Conservation (phyloP, 2,113 vertebrate species). For the Esox niger region DNA sequence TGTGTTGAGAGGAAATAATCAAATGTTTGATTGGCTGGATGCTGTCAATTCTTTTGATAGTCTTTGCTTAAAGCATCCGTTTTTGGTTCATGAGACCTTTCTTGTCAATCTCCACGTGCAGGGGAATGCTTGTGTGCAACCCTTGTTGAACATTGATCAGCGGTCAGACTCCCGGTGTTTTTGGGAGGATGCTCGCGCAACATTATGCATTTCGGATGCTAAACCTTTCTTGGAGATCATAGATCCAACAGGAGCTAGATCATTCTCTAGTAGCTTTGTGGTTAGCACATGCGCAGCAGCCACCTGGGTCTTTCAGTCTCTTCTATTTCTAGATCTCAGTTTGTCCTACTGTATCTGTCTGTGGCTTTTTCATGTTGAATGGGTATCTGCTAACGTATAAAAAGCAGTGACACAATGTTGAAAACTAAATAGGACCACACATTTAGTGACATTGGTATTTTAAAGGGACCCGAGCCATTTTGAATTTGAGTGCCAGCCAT, state of each 20-base stretch:
- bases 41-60: conserved; percentile 16
- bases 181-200: conserved; percentile 23
- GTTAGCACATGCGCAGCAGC: conserved; percentile 23
- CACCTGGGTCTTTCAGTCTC: conserved; percentile 34
- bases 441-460: conserved; percentile 48
- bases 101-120: conserved; percentile 22
- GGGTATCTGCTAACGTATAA: conserved; percentile 25
- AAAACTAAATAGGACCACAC: conserved; percentile 45
- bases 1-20: conserved; percentile 20
- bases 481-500: conserved; percentile 28
- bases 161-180: conserved; percentile 13
- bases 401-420: conserved; percentile 16
- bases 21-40: conserved; percentile 33
- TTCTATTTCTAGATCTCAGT: conserved; percentile 28
- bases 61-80: conserved; percentile 4
- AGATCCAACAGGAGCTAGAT: conserved; percentile 27
- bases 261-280: conserved; percentile 42
- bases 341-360: conserved; percentile 39
- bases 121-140: conserved; percentile 13
- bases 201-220: conserved; percentile 22
- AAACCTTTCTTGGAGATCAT: conserved; percentile 23
- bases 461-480: conserved; percentile 70
- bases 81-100: conserved; percentile 24
- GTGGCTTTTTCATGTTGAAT: conserved; percentile 41
- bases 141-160: conserved; percentile 4